These are phyloP conservation scores for Drosophila ambigua DNA, from an alignment of 1,140 invertebrate genomes.

Conservation along the genomic window DNA sequence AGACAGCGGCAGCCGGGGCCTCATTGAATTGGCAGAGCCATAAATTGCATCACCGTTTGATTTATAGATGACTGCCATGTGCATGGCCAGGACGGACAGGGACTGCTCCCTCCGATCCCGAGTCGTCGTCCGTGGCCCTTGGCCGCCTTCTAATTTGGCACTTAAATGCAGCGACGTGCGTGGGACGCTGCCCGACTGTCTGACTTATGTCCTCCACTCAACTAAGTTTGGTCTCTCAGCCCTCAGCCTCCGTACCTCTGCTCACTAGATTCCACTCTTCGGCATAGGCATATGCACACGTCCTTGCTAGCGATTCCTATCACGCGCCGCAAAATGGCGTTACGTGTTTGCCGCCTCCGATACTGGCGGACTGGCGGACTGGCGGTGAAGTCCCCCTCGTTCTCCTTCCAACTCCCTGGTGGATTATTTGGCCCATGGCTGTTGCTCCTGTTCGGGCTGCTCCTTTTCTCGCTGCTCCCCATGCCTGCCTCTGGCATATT, in stretches of 20 bases:
- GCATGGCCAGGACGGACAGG: conserved; percentile 22
- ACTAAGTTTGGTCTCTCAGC: conserved; percentile 2
- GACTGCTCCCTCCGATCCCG: background rate
- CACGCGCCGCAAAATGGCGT: conserved; percentile 77
- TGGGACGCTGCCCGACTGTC: conserved; percentile 36
- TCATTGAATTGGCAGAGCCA: conserved; percentile 60
- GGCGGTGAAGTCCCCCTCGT: conserved; percentile 32
- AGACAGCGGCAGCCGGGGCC: conserved; percentile 47
- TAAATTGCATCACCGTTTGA: conserved; percentile 65
- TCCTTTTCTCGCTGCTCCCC: conserved; percentile 8
- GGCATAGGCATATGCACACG: conserved; percentile 75
- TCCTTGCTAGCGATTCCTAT: conserved; percentile 65
- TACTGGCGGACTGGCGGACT: conserved; percentile 40
- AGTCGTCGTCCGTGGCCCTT: conserved; percentile 9
- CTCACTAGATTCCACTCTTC: background rate
- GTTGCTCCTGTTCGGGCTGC: background rate
- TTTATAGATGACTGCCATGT: conserved; percentile 57
- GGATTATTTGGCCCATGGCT: conserved; percentile 44
- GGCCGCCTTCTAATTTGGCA: conserved; percentile 70
- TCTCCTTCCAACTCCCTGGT: conserved; percentile 28
- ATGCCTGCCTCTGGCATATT: conserved; percentile 58
- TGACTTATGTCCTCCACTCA: conserved; percentile 34
- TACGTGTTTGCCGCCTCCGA: conserved; percentile 74
- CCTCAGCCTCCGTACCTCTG: conserved; percentile 5
- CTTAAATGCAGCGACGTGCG: conserved; percentile 78